Evolutionary conservation across 1,140 invertebrate genomes (phyloP).

Genomic region (Ostrea edulis): DNA sequence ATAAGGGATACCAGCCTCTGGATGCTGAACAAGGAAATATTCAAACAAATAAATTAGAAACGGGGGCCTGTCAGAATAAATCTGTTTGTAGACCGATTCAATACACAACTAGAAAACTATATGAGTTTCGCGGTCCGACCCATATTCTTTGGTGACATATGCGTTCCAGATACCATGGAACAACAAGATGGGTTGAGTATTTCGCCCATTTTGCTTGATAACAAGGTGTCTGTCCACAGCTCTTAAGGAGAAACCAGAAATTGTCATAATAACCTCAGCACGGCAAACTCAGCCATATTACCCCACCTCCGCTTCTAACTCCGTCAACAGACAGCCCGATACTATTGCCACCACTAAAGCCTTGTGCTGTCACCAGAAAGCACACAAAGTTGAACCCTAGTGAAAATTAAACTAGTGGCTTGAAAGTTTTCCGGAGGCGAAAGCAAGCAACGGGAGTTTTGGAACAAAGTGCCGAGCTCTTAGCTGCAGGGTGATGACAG

Average conservation of each 20-base stretch:
- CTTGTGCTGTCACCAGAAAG: background rate
- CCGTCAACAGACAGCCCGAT: slow-evolving; percentile 50
- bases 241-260: background rate
- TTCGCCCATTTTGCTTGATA: slow-evolving; percentile 51
- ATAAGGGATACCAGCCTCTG: slow-evolving; percentile 17
- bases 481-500: slow-evolving; percentile 45
- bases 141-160: background rate
- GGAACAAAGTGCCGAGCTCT: slow-evolving; percentile 42
- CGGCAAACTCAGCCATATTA: slow-evolving; percentile 52
- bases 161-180: slow-evolving; percentile 26
- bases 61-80: no score
- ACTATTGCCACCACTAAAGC: slow-evolving; percentile 36
- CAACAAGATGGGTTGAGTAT: slow-evolving; percentile 45
- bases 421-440: slow-evolving; percentile 45
- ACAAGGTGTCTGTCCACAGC: slow-evolving; percentile 17
- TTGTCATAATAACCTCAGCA: slow-evolving; percentile 42
- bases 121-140: slow-evolving; percentile 37
- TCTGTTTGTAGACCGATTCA: slow-evolving; percentile 31
- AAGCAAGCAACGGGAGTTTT: slow-evolving; percentile 32
- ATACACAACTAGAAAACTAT: slow-evolving; percentile 24
- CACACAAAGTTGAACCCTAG: slow-evolving; percentile 39
- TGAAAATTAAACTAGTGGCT: slow-evolving; percentile 41
- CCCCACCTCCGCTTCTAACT: slow-evolving; percentile 31
- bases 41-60: slow-evolving; percentile 18
- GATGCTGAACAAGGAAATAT: slow-evolving; percentile 25